Conservation (phyloP, 2,888 invertebrate species). For the Campoplex capitator region DNA sequence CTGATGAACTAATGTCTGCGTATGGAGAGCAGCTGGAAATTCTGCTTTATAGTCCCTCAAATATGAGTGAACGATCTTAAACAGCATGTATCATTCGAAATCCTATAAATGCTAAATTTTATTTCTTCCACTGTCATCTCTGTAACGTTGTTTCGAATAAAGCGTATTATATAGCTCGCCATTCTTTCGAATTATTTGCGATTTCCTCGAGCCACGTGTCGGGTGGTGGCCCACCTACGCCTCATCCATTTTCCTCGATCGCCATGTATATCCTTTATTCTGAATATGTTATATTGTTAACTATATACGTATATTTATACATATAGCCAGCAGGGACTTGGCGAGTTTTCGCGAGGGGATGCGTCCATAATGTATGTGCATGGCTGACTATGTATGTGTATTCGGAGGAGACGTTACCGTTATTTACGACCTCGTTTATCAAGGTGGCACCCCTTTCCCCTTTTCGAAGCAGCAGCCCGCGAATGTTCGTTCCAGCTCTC, state of each 20-base stretch:
- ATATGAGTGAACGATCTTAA: constrained; percentile 82
- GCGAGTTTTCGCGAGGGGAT: constrained; percentile 61
- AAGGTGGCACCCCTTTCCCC: constrained; percentile 82
- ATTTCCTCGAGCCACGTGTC: constrained; percentile 43
- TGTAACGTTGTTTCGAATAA: constrained; percentile 25
- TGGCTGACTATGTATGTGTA: constrained; percentile 79
- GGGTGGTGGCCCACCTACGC: constrained; percentile 13
- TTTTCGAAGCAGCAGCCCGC: constrained; percentile 67
- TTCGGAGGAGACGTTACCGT: constrained; percentile 84
- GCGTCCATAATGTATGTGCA: constrained; percentile 69
- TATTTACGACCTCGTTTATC: constrained; percentile 84
- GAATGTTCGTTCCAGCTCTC: constrained; percentile 40
- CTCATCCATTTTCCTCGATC: constrained; percentile 53
- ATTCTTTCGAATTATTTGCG: constrained; percentile 46
- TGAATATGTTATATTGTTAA: constrained; percentile 4
- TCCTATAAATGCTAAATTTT: background rate
- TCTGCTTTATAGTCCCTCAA: constrained; percentile 81
- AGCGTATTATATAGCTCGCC: constrained; percentile 4
- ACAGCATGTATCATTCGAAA: constrained; percentile 72
- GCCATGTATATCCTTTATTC: constrained; percentile 28
- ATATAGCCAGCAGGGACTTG: constrained; percentile 46
- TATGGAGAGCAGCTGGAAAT: constrained; percentile 76
- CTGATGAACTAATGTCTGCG: constrained; percentile 60
- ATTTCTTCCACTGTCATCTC: constrained; percentile 24
- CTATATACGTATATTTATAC: constrained; percentile 13